Percentiles rank a stretch among this genome's conserved stretches.
Evolutionary conservation across 1,140 invertebrate genomes (phyloP).

Genomic region (Choristoneura fumiferana): DNA sequence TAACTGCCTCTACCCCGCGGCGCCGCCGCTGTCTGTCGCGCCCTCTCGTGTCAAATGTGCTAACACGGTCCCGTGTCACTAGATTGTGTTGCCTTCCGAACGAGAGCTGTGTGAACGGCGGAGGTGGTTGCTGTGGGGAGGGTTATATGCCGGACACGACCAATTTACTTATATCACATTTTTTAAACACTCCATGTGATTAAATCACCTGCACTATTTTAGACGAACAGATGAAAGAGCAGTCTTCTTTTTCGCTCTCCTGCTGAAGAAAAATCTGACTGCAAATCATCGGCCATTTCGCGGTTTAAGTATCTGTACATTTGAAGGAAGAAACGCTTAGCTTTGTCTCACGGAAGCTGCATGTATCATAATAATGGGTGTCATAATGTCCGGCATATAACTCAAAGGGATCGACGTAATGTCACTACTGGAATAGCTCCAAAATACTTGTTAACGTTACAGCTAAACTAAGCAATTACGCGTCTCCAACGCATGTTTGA

Average conservation of each 20-base stretch:
- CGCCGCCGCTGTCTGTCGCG: background rate
- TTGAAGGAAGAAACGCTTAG: too few relatives aligned
- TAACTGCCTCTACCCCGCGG: background rate
- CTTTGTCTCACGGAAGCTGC: too few relatives aligned
- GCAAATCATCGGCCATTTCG: too few relatives aligned
- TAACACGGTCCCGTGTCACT: background rate
- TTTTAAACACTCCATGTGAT: background rate
- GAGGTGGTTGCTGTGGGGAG: background rate
- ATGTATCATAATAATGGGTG: background rate
- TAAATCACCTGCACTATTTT: background rate
- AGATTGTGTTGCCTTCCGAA: background rate
- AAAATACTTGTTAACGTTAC: too few relatives aligned
- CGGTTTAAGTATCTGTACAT: too few relatives aligned
- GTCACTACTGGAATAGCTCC: too few relatives aligned
- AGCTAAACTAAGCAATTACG: too few relatives aligned
- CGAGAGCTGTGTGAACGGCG: conserved; percentile 6
- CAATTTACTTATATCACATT: background rate
- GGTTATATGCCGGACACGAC: background rate
- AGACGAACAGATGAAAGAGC: background rate
- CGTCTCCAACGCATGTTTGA: too few relatives aligned
- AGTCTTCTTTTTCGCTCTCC: background rate
- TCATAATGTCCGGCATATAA: too few relatives aligned
- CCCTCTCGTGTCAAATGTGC: conserved; percentile 2
- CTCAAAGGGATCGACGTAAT: too few relatives aligned
- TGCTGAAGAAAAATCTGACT: too few relatives aligned